A percentile compares a stretch with the other conserved stretches of the same genome.
phyloP scores from a whole-genome alignment of 2,888 invertebrate genomes.

The Pheosia tremula region DNA sequence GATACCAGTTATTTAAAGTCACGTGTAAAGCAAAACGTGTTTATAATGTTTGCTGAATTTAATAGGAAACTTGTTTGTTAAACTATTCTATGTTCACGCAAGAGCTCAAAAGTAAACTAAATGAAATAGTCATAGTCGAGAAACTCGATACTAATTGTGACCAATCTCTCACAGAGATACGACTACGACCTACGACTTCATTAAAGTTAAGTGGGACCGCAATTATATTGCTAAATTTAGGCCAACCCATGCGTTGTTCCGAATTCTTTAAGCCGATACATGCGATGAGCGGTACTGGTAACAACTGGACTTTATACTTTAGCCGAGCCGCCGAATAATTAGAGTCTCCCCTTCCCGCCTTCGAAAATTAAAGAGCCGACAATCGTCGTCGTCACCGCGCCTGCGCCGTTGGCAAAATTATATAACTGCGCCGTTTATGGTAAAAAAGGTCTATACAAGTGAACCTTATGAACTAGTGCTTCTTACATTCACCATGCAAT shows the following conservation, averaged over 20 bases:
- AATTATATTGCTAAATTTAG: conserved; percentile 42
- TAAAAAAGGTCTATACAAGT: not conserved
- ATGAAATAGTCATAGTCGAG: not conserved
- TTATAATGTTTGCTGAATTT: too few relatives aligned
- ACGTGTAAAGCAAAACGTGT: too few relatives aligned
- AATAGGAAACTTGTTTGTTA: too few relatives aligned
- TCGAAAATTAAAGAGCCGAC: conserved; percentile 8
- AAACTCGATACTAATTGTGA: conserved; percentile 28
- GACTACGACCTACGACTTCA: conserved; percentile 44
- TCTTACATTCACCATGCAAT: too few relatives aligned
- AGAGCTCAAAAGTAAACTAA: too few relatives aligned
- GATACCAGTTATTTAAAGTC: too few relatives aligned
- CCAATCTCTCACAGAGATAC: conserved; percentile 34
- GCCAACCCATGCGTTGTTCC: conserved; percentile 35
- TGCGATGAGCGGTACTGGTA: conserved; percentile 41
- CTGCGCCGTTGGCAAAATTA: not conserved
- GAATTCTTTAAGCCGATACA: conserved; percentile 37
- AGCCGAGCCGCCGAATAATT: conserved; percentile 43
- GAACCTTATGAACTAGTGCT: too few relatives aligned
- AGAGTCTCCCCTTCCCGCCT: conserved; percentile 9
- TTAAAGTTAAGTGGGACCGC: conserved; percentile 50
- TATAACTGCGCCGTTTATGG: not conserved
- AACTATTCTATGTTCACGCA: too few relatives aligned
- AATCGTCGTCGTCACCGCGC: not conserved
- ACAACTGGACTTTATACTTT: conserved; percentile 51